Evolutionary conservation across 2,888 invertebrate genomes (phyloP).

Genomic region (Trachelus stipa): DNA sequence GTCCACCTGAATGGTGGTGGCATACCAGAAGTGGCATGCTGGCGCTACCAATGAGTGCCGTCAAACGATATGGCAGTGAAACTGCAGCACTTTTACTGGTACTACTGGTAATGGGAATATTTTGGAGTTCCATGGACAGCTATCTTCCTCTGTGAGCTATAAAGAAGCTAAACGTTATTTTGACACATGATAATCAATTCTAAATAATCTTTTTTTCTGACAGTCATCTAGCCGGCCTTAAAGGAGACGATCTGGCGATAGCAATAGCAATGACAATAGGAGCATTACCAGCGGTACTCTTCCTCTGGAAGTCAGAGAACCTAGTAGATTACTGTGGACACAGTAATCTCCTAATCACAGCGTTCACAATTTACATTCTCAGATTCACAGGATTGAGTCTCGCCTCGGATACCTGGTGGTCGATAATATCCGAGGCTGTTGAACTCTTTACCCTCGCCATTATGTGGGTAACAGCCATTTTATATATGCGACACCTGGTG

Average conservation of each 20-base stretch:
- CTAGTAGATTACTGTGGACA: slow-evolving; percentile 87
- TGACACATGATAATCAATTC: slow-evolving; percentile 34
- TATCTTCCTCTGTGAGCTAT: slow-evolving; percentile 77
- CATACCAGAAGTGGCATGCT: slow-evolving; percentile 82
- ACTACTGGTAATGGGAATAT: slow-evolving; percentile 77
- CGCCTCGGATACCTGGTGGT: slow-evolving; percentile 72
- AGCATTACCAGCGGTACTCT: slow-evolving; percentile 77
- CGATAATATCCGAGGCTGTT: slow-evolving; percentile 77
- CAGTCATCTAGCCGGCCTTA: slow-evolving; percentile 74
- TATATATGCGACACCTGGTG: slow-evolving; percentile 85
- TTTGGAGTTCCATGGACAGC: slow-evolving; percentile 85
- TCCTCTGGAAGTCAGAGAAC: slow-evolving; percentile 82
- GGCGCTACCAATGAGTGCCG: slow-evolving; percentile 83
- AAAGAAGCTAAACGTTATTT: not conserved
- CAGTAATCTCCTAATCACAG: slow-evolving; percentile 84
- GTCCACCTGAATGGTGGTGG: slow-evolving; percentile 91
- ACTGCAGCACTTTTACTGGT: slow-evolving; percentile 78
- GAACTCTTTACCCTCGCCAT: slow-evolving; percentile 83
- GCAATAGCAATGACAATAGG: slow-evolving; percentile 77
- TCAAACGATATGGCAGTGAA: slow-evolving; percentile 81
- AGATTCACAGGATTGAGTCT: slow-evolving; percentile 58
- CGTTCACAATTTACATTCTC: slow-evolving; percentile 83
- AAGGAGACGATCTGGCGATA: slow-evolving; percentile 71
- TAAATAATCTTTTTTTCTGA: slow-evolving; percentile 46
- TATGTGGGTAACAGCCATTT: slow-evolving; percentile 83